Evolutionary conservation across 2,888 invertebrate species (phyloP).

Genomic region (Sinhomidia bicolor): DNA sequence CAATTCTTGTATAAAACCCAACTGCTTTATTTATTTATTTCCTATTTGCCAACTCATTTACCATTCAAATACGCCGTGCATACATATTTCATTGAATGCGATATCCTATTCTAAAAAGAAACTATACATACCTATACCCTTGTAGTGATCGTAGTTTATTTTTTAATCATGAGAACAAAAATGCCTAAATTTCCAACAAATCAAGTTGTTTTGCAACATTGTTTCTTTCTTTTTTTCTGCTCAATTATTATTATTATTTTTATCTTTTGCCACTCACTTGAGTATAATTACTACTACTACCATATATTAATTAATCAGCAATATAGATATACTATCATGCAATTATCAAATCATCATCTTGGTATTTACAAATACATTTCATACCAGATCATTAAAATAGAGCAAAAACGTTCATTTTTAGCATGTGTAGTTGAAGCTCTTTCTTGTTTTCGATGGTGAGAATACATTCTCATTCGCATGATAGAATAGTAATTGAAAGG

Average conservation of each 20-base stretch:
- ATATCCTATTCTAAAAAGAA: background rate
- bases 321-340: background rate
- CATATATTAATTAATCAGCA: background rate
- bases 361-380: background rate
- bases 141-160: background rate
- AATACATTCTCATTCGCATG: too few relatives aligned
- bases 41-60: background rate
- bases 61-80: background rate
- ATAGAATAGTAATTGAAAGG: background rate
- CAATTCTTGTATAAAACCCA: background rate
- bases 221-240: background rate
- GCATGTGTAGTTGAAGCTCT: too few relatives aligned
- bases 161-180: background rate
- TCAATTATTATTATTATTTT: too few relatives aligned
- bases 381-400: too few relatives aligned
- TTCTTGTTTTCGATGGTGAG: too few relatives aligned
- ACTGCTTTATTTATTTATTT: conserved; percentile 15
- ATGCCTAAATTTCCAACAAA: background rate
- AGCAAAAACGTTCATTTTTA: too few relatives aligned
- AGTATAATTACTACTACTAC: too few relatives aligned
- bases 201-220: background rate
- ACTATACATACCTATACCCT: background rate
- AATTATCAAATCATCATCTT: background rate
- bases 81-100: background rate
- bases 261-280: background rate